Conservation (phyloP, 2,113 vertebrate genomes). For the Pteruthius melanotis region DNA sequence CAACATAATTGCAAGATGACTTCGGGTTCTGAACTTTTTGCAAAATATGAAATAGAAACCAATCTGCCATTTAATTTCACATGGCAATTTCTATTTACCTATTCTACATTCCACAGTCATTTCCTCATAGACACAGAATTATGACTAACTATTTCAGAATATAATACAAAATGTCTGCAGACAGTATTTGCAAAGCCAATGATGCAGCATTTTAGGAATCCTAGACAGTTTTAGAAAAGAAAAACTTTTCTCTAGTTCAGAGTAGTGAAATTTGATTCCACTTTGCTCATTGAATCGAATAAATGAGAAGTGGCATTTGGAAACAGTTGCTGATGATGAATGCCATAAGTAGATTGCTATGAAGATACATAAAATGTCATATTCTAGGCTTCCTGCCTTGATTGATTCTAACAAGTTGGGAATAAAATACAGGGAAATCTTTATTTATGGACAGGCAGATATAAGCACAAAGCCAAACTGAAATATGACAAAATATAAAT, state of each 20-base stretch:
- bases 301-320: constrained; percentile 50
- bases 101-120: neutral
- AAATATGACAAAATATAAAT: constrained; percentile 18
- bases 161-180: neutral
- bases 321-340: constrained; percentile 56
- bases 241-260: constrained; percentile 32
- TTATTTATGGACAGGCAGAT: constrained; percentile 42
- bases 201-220: neutral
- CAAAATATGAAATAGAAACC: neutral
- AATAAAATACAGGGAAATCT: constrained; percentile 48
- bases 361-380: constrained; percentile 49
- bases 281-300: constrained; percentile 37
- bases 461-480: constrained; percentile 20
- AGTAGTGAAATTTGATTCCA: constrained; percentile 22
- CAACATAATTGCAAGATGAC: neutral
- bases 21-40: neutral
- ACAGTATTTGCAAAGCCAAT: neutral
- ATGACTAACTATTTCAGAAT: neutral
- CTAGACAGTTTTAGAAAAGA: neutral
- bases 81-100: neutral
- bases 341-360: neutral
- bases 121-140: neutral
- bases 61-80: neutral
- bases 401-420: constrained; percentile 52
- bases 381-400: constrained; percentile 22